phyloP scores from a whole-genome alignment of 2,113 vertebrate species.

The Onychostruthus taczanowskii region DNA sequence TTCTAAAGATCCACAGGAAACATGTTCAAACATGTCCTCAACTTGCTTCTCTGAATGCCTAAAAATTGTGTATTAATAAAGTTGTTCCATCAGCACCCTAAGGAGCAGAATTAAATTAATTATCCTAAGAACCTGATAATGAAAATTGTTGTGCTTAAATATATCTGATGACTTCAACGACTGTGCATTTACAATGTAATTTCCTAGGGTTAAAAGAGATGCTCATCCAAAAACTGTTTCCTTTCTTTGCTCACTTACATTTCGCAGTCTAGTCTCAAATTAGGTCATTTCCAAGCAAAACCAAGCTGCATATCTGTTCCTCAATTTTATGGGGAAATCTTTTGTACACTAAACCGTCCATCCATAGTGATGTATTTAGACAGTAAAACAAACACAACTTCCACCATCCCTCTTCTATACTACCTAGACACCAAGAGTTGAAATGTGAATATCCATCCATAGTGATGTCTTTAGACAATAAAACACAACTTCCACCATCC shows the following conservation, averaged over 20 bases:
- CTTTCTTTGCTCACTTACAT: not conserved
- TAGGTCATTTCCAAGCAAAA: not conserved
- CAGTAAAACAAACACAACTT: not conserved
- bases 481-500: not conserved
- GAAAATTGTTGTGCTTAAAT: not conserved
- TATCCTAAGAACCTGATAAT: not conserved
- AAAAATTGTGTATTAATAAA: not conserved
- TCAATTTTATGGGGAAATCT: not conserved
- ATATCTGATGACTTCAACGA: not conserved
- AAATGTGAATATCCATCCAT: not conserved
- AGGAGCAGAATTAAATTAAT: not conserved
- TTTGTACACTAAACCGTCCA: not conserved
- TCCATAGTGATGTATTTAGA: not conserved
- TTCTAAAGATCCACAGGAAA: not conserved
- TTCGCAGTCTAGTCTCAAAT: not conserved
- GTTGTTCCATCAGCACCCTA: not conserved
- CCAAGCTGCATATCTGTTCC: not conserved
- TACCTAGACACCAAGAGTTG: not conserved
- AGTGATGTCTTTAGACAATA: not conserved
- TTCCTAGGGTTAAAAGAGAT: not conserved
- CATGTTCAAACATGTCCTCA: not conserved
- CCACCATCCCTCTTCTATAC: not conserved
- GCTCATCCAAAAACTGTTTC: not conserved
- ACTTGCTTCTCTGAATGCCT: not conserved
- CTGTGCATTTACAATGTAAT: not conserved